These are phyloP conservation scores for Hylia prasina DNA, from an alignment of 2,113 vertebrate species.

Conservation along the genomic window DNA sequence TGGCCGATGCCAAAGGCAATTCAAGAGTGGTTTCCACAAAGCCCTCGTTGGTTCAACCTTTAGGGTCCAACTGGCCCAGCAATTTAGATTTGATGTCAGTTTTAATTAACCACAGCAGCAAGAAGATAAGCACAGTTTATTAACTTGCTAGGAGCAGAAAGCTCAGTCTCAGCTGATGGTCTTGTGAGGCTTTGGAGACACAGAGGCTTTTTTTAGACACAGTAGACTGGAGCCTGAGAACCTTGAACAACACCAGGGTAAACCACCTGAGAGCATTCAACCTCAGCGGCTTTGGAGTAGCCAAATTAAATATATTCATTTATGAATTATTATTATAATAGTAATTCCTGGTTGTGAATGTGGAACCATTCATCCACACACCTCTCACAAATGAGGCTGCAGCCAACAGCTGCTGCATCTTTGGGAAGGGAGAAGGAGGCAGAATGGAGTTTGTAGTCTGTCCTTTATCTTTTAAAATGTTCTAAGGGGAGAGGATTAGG, in stretches of 20 bases:
- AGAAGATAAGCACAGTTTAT: neutral
- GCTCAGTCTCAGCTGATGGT: neutral
- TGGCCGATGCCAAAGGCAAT: neutral
- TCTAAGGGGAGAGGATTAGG: neutral
- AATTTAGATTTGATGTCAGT: neutral
- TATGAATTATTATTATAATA: neutral
- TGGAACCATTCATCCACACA: neutral
- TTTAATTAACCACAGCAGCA: constrained; percentile 8
- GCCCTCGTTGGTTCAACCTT: neutral
- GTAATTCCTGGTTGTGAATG: neutral
- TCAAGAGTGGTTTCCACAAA: neutral
- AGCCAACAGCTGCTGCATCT: neutral
- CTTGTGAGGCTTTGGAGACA: neutral
- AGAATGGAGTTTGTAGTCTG: neutral
- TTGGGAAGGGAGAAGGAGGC: neutral
- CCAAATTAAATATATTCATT: neutral
- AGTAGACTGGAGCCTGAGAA: neutral
- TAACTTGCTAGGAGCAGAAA: neutral
- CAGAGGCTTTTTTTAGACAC: neutral
- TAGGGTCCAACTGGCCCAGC: neutral
- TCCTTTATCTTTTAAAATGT: neutral
- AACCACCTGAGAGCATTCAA: neutral
- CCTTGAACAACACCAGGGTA: neutral
- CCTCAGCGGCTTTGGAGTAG: neutral
- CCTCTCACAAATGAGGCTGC: neutral